Evolutionary conservation across 2,797 vertebrate species (phyloP).

Genomic region (Thripadectes ignobilis): DNA sequence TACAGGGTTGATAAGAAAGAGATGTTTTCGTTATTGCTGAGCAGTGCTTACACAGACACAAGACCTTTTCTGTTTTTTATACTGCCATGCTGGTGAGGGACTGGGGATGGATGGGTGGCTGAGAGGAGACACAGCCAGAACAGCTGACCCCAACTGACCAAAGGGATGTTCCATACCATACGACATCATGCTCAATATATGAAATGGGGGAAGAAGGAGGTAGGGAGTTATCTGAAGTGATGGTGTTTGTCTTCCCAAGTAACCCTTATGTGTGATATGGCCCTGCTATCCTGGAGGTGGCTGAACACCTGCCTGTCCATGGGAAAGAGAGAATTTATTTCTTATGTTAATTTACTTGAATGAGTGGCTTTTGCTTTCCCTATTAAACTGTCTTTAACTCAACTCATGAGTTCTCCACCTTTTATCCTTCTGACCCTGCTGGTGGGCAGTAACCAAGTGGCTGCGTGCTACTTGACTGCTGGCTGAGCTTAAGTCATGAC

Average conservation of each 20-base stretch:
- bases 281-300: not conserved
- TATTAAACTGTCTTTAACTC: not conserved
- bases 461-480: not conserved
- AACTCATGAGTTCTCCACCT: not conserved
- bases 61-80: not conserved
- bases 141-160: not conserved
- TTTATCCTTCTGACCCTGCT: not conserved
- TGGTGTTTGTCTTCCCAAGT: not conserved
- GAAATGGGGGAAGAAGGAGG: not conserved
- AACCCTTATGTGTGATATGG: accelerated
- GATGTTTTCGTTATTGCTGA: not conserved
- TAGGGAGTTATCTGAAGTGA: not conserved
- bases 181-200: no score
- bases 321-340: not conserved
- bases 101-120: accelerated
- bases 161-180: not conserved
- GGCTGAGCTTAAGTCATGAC: not conserved
- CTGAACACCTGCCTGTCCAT: not conserved
- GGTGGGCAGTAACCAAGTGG: not conserved
- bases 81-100: accelerated
- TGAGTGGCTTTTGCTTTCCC: not conserved
- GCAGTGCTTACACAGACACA: not conserved
- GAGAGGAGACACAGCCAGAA: not conserved
- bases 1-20: not conserved
- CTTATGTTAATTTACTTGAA: not conserved